Base-by-base conservation (phyloP, 2,888 invertebrate species). In the Volucella inanis region DNA sequence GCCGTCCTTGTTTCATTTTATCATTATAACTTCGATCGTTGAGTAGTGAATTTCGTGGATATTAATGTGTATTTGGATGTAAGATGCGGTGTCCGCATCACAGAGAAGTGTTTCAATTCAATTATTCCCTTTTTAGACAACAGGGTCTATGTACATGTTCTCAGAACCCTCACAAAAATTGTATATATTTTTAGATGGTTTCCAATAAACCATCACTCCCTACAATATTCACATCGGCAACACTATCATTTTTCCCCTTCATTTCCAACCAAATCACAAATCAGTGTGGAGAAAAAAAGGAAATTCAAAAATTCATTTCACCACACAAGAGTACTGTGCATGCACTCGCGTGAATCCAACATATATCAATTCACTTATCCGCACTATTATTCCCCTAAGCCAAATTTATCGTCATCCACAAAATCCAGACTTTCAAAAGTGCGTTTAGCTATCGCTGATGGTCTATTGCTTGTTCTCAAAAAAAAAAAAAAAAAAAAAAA, bases 281-380 rank as follows among this genome's bases (percentile, higher is more conserved):
- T 31, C 31, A 6, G 31, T 31, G 31, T 31, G 31, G 31, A 15
- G 67, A 52, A 41, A 41, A 10, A 61, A 61, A n/a, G n/a, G 11
- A 41, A 15, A 38, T 22, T 64, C 43, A 61, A 52, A 49, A 70
- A 12, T 11, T n/a, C 47, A 47, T 55, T 43, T 62, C 80, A 80
- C 80, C 80, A 75, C 74, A 71, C 64, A 18, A 43, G 59, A 38
- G 15, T 39, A 72, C 9, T 41, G 18, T 38, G 31, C n/a, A 64
- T 18, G 39, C 38, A 52, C 59, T 52, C n/a, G 65, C 50, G 45
- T 65, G 49, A 22, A 77, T 77, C 45, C 55, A 67, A 41, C 49
- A 18, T 49, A 80, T 67, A 39, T 72, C 59, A 59, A 67, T 67
- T 52, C 22, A 18, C n/a, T 55, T 14, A 64, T 62, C 43, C 15